Evolutionary conservation across 2,113 vertebrate genomes (phyloP), one percentile per base, ranked within the genome.

Genomic region (Perca flavescens): DNA sequence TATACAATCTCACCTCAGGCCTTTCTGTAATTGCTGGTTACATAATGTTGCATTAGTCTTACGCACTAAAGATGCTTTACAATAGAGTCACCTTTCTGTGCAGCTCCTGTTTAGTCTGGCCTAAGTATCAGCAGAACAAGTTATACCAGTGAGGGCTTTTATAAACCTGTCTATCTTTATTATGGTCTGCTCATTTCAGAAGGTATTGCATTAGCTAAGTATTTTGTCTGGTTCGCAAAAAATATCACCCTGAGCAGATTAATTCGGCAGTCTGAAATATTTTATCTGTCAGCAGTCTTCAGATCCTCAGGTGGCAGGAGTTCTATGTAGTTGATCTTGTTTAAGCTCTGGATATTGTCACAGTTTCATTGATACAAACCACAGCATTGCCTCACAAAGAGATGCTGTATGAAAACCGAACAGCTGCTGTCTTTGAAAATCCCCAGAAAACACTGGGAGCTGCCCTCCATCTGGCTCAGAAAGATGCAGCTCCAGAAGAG

Each of bases 321-420:
- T 53, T 61, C 15, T 53, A 53, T 21, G n/a, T 67, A 67, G 60
- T 61, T 50, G 73, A 70, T 72, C 50, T 73, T 63, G 22, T 83
- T 19, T 67, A 75, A 67, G n/a, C 34, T 53, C 25, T 14, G 9
- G 46, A 49, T 28, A 19, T 53, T 28, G 43, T 65, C 46, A 53
- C 67, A 74, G 31, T 60, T 63, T 58, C 21, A n/a, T 5, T 49
- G 43, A 49, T 16, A 60, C 46, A 58, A 72, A 76, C 53, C 61
- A n/a, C 53, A 52, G 47, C 12, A 25, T 52, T 11, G 1, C 54
- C 54, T 70, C 9, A 15, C 46, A 65, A 56, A 71, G 1, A 49
- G 64, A 77, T 12, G 49, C 58, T 22, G 17, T 13, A 4, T 63
- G 54, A 68, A 67, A 80, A 14, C 14, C 9, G n/a, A 52, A 66